Conservation (phyloP, 2,888 invertebrate species). For the Melitaea athalia region DNA sequence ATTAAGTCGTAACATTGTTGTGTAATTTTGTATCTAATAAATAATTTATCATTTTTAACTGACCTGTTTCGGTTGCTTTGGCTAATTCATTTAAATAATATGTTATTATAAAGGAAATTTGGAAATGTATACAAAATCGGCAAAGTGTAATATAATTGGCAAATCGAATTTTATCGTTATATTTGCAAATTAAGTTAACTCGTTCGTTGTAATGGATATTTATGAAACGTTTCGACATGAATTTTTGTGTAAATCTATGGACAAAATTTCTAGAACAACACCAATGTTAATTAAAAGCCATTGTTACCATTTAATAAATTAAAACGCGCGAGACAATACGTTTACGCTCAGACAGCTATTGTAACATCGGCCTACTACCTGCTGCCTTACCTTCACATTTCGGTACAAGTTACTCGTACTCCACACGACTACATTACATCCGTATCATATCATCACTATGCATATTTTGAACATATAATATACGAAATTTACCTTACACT, state of each 20-base stretch:
- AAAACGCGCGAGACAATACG: slow-evolving; percentile 12
- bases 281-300: slow-evolving; percentile 2
- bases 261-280: slow-evolving; percentile 6
- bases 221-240: not conserved
- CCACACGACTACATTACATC: slow-evolving; percentile 6
- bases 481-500: slow-evolving; percentile 73
- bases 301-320: slow-evolving; percentile 8
- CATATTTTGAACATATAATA: slow-evolving; percentile 43
- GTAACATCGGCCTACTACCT: slow-evolving; percentile 6
- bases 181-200: not conserved
- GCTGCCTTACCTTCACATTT: slow-evolving; percentile 6
- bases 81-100: no score
- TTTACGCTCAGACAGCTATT: not conserved
- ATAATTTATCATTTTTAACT: no score
- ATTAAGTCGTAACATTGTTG: no score
- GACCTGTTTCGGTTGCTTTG: no score
- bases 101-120: no score
- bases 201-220: not conserved
- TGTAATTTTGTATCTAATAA: no score
- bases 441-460: slow-evolving; percentile 28
- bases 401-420: not conserved
- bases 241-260: not conserved
- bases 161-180: no score
- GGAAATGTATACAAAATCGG: no score
- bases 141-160: no score